phyloP scores from a whole-genome alignment of 2,797 vertebrate species.

The Rhinichthys osculus region DNA sequence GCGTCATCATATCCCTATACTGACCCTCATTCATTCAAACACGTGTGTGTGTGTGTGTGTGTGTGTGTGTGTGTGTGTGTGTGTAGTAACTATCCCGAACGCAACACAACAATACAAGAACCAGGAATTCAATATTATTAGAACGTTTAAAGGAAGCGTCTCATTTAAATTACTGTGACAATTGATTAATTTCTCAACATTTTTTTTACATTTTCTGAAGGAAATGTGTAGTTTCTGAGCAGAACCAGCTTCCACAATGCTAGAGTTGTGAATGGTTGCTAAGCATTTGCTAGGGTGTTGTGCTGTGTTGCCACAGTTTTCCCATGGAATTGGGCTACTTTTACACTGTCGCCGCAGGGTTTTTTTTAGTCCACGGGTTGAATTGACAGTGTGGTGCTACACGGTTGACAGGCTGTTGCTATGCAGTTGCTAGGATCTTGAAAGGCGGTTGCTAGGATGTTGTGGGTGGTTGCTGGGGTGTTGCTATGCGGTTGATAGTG shows the following conservation, averaged over 20 bases:
- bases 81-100: conserved; percentile 2
- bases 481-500: not conserved
- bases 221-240: not conserved
- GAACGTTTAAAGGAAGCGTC: not conserved
- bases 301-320: not conserved
- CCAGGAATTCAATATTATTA: not conserved
- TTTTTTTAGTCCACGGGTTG: not conserved
- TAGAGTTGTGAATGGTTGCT: not conserved
- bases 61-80: not conserved
- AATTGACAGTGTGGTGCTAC: not conserved
- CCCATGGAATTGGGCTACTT: not conserved
- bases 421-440: not conserved
- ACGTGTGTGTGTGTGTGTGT: not conserved
- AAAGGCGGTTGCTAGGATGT: not conserved
- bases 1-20: conserved; percentile 72
- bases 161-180: not conserved
- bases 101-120: not conserved
- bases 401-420: not conserved
- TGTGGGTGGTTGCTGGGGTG: not conserved
- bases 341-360: not conserved
- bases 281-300: not conserved
- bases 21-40: conserved; percentile 75
- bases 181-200: not conserved
- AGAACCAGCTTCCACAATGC: not conserved
- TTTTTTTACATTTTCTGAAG: not conserved